Percentiles rank a stretch among this genome's conserved stretches.
phyloP scores from a whole-genome alignment of 1,140 invertebrate species.

The Temnothorax longispinosus region DNA sequence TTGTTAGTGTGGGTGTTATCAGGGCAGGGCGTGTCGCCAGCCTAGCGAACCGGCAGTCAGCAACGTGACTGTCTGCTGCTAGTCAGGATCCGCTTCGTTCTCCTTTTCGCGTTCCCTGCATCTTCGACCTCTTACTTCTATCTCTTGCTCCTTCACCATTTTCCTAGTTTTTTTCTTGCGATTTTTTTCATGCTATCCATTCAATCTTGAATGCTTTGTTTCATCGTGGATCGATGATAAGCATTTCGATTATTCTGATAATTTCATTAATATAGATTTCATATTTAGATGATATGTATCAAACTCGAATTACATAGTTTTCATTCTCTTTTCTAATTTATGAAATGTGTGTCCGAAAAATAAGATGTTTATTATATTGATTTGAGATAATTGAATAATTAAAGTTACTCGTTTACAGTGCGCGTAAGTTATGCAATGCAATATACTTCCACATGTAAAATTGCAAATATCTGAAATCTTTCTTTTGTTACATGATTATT shows the following conservation, averaged over 20 bases:
- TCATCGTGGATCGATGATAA: constrained; percentile 4
- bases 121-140: background rate
- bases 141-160: constrained; percentile 13
- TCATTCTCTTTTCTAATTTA: background rate
- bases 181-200: background rate
- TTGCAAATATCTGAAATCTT: background rate
- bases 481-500: background rate
- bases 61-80: constrained; percentile 80
- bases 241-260: constrained; percentile 28
- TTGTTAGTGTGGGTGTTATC: constrained; percentile 84
- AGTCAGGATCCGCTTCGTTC: constrained; percentile 74
- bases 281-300: background rate
- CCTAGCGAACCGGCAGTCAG: constrained; percentile 71
- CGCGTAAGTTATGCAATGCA: background rate
- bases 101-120: constrained; percentile 22
- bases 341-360: background rate
- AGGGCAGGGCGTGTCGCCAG: constrained; percentile 83
- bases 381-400: background rate
- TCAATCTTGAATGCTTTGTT: background rate
- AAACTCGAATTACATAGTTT: background rate
- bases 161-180: background rate
- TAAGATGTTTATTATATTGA: background rate
- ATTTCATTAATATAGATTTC: background rate
- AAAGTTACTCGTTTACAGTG: background rate
- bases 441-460: background rate